Percentiles rank a stretch among this genome's conserved stretches.
phyloP scores from a whole-genome alignment of 2,113 vertebrate genomes.

The Paraplagusia blochii region DNA sequence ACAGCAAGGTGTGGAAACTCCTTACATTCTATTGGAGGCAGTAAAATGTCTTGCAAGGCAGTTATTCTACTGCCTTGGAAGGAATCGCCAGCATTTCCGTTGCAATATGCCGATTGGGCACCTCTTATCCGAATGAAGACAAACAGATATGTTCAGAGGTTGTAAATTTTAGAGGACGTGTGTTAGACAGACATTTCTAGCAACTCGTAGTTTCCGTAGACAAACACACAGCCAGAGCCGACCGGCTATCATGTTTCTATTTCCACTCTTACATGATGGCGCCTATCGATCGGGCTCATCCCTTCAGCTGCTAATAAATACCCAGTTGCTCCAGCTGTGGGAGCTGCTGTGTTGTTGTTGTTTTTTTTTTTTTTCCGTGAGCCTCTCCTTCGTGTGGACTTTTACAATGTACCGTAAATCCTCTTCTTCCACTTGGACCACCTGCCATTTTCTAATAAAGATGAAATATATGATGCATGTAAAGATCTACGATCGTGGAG shows the following conservation, averaged over 20 bases:
- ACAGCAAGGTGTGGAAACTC: no score
- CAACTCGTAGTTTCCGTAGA: conserved; percentile 30
- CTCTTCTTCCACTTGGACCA: conserved; percentile 37
- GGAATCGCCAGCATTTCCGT: no score
- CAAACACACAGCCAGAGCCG: conserved; percentile 40
- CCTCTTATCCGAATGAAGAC: no score
- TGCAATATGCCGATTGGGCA: no score
- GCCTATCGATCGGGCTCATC: conserved; percentile 36
- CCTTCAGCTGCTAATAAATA: conserved; percentile 49
- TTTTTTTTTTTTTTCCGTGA: conserved; percentile 13
- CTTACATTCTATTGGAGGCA: no score
- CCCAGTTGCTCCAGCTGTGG: conserved; percentile 30
- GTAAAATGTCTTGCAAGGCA: no score
- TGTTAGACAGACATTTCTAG: conserved; percentile 33
- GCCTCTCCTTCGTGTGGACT: conserved; percentile 35
- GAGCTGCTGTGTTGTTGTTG: conserved; percentile 12
- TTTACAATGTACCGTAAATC: conserved; percentile 33
- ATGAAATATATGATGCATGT: conserved; percentile 45
- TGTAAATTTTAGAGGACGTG: no score
- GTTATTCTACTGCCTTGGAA: no score
- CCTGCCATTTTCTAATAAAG: conserved; percentile 50
- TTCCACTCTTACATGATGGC: conserved; percentile 45
- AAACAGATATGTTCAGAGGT: no score
- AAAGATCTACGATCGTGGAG: conserved; percentile 37
- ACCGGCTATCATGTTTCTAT: conserved; percentile 48